phyloP scores from a whole-genome alignment of 2,113 vertebrate genomes.

The sheep (Ovis aries) region DNA sequence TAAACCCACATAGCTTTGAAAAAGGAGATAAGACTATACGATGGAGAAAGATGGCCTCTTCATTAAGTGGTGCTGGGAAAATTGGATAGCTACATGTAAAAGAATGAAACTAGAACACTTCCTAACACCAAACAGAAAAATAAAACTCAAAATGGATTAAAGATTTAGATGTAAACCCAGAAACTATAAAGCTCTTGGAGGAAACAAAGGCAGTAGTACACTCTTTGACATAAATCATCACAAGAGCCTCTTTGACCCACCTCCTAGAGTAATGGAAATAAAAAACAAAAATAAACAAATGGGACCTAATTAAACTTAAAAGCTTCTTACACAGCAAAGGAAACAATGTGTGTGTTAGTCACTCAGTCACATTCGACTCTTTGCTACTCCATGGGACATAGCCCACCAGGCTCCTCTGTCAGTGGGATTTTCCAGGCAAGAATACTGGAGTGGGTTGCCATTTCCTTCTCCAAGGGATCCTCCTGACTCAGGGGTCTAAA shows the following conservation, averaged over 20 bases:
- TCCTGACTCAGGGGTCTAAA: background rate
- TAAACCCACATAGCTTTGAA: background rate
- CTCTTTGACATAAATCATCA: background rate
- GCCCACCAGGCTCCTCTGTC: background rate
- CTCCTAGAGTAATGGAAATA: background rate
- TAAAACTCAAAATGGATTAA: background rate
- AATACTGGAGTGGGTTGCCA: background rate
- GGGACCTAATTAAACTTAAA: background rate
- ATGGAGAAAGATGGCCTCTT: background rate
- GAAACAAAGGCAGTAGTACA: background rate
- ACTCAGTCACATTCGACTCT: background rate
- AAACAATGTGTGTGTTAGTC: background rate
- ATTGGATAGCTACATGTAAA: background rate
- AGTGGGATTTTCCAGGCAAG: background rate
- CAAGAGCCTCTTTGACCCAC: background rate
- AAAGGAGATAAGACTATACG: background rate
- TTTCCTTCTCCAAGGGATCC: background rate
- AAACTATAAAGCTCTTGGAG: background rate
- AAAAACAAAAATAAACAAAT: background rate
- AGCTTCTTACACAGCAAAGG: background rate
- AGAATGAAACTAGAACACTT: background rate
- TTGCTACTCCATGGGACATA: background rate
- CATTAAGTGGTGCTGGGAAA: background rate
- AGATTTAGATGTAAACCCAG: background rate
- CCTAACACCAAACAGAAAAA: background rate